phyloP scores from a whole-genome alignment of 2,113 vertebrate species.

The Corythoichthys intestinalis region DNA sequence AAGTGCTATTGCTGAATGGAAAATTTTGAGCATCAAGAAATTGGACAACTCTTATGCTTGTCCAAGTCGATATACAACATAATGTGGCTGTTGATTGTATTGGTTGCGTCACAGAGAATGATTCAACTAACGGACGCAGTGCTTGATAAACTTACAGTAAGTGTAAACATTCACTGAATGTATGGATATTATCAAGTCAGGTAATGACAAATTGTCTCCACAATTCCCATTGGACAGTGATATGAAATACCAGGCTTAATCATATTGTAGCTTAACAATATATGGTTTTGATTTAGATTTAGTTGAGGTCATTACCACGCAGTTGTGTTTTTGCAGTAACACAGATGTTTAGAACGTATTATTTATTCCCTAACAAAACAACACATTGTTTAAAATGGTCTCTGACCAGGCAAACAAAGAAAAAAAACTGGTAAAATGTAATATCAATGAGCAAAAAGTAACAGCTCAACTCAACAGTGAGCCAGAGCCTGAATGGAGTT shows the following conservation, averaged over 20 bases:
- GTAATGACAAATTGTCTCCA: conserved; percentile 28
- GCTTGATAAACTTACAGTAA: conserved; percentile 35
- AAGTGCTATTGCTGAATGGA: background rate
- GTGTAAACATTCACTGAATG: conserved; percentile 37
- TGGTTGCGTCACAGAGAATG: conserved; percentile 17
- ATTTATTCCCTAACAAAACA: background rate
- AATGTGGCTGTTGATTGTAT: too few relatives aligned
- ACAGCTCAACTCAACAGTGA: background rate
- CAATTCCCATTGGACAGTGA: conserved; percentile 7
- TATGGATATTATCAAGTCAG: conserved; percentile 26
- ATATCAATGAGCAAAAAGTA: background rate
- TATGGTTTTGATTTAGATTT: background rate
- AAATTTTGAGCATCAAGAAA: background rate
- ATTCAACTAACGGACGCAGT: conserved; percentile 22
- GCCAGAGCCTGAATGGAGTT: background rate
- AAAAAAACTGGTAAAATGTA: background rate
- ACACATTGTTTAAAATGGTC: background rate
- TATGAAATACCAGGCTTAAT: background rate
- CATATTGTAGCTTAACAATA: background rate
- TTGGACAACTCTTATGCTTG: too few relatives aligned
- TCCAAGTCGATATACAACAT: too few relatives aligned
- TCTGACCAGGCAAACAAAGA: background rate
- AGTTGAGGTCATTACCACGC: too few relatives aligned
- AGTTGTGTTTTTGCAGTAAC: too few relatives aligned
- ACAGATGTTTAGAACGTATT: too few relatives aligned